These are phyloP conservation scores for Coptodon bakossiorum DNA, from an alignment of 2,113 vertebrate genomes.

Conservation along the genomic window DNA sequence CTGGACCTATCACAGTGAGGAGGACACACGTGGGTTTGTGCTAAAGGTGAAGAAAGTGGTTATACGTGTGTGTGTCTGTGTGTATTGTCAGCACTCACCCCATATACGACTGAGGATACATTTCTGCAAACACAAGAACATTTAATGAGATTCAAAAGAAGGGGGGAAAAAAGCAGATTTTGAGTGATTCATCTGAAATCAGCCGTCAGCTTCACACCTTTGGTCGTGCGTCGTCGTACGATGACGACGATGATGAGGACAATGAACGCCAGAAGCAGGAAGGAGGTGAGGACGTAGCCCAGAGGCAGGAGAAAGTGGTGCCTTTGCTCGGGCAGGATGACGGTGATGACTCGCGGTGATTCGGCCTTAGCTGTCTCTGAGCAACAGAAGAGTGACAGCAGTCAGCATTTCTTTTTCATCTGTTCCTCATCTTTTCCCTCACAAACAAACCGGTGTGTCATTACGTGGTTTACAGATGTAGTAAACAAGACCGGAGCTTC, in stretches of 20 bases:
- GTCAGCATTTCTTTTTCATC: constrained; percentile 1
- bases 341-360: constrained; percentile 82
- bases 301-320: constrained; percentile 87
- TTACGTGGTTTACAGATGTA: neutral
- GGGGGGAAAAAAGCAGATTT: fast-evolving
- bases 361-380: constrained; percentile 74
- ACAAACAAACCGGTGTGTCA: neutral
- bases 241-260: constrained; percentile 78
- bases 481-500: neutral
- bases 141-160: neutral
- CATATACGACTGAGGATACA: constrained; percentile 27
- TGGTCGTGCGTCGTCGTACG: constrained; percentile 68
- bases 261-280: constrained; percentile 82
- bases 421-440: neutral
- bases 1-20: constrained; percentile 15
- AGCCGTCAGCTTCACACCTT: constrained; percentile 66
- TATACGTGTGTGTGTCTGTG: neutral
- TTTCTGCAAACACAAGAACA: constrained; percentile 19
- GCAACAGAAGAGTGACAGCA: neutral
- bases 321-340: constrained; percentile 83
- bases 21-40: neutral
- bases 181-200: neutral
- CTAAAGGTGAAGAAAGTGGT: neutral
- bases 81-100: constrained; percentile 31
- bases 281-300: constrained; percentile 84